Evolutionary conservation across 1,140 invertebrate species (phyloP), one percentile per base, ranked within the genome.

Genomic region (Cheumatopsyche charites): DNA sequence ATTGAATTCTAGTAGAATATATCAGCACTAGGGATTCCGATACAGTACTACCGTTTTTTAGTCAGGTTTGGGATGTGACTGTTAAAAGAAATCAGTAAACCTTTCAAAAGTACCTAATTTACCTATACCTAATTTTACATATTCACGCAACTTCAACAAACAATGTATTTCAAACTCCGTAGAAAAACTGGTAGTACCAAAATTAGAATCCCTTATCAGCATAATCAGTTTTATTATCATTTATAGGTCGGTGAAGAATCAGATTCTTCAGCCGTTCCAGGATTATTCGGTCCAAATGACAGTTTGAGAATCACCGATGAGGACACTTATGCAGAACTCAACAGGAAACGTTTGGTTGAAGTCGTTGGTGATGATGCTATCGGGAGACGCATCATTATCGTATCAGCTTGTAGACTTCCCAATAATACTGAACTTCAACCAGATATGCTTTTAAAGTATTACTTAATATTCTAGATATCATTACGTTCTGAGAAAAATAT

Each of bases 391-490:
- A 91, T 98, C 58, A 97, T 99, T 79, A 93, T 97, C 47, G 92
- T 98, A 62, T 97, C 95, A 63, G 94, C 96, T 15, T 98, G 94
- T 79, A 90, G 93, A 79, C 87, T 98, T 77, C 96, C 96, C n/a
- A 89, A 90, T 52, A 94, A 91, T 79, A 91, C 91, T 79, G 89
- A 90, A 76, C 85, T 97, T 75, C 90, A 95, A 82, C 94, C 96
- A 79, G 88, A 90, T 72, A 87, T 89, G 81, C 87, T 97, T 62
- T 85, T 97, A 42, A 90, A 91, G 94, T 96, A 86, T 67, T n/a
- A 72, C 77, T 70, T 19, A 12, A 49, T 67, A 68, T 61, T 36
- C 1, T 19, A 45, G 7, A 21, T 62, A 43, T 47, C 21, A 45
- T 62, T 58, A 6, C 11, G 13, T 58, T 25, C 29, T 42, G 36